Percentiles rank a stretch among this genome's conserved stretches.
phyloP scores from a whole-genome alignment of 2,888 invertebrate genomes.

The Caenorhabditis sinica region DNA sequence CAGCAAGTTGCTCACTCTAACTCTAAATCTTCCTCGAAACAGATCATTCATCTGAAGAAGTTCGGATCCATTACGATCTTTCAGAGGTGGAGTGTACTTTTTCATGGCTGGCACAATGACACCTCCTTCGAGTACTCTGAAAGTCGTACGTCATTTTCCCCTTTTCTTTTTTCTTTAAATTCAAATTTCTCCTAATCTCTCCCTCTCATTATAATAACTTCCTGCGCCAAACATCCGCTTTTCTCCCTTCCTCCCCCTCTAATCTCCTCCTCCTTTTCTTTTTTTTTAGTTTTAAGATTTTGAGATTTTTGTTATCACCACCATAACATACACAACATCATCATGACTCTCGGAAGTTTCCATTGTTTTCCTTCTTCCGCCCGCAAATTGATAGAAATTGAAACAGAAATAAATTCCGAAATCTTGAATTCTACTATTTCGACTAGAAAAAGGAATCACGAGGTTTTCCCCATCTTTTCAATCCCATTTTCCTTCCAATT shows the following conservation, averaged over 20 bases:
- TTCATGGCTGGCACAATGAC: conserved; percentile 55
- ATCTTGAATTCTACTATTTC: neutral
- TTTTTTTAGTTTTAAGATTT: conserved; percentile 10
- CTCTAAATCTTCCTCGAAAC: conserved; percentile 66
- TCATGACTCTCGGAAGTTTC: conserved; percentile 49
- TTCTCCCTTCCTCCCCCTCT: neutral
- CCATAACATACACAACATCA: conserved; percentile 41
- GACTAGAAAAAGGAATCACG: conserved; percentile 10
- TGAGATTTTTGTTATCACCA: neutral
- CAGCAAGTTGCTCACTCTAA: conserved; percentile 61
- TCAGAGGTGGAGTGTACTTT: conserved; percentile 56
- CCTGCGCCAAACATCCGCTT: conserved; percentile 39
- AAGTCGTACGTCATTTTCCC: neutral
- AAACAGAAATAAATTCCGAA: conserved; percentile 15
- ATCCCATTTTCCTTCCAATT: conserved; percentile 23
- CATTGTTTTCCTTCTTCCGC: conserved; percentile 3
- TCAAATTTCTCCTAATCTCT: conserved; percentile 6
- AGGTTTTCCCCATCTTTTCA: conserved; percentile 17
- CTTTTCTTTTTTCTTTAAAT: conserved; percentile 6
- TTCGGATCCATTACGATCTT: conserved; percentile 52
- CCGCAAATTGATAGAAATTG: conserved; percentile 14
- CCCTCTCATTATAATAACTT: neutral
- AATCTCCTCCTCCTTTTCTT: conserved; percentile 4
- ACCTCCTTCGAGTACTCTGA: conserved; percentile 56
- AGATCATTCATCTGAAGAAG: conserved; percentile 65